phyloP scores from a whole-genome alignment of 1,140 invertebrate genomes.

The Nymphalis io region DNA sequence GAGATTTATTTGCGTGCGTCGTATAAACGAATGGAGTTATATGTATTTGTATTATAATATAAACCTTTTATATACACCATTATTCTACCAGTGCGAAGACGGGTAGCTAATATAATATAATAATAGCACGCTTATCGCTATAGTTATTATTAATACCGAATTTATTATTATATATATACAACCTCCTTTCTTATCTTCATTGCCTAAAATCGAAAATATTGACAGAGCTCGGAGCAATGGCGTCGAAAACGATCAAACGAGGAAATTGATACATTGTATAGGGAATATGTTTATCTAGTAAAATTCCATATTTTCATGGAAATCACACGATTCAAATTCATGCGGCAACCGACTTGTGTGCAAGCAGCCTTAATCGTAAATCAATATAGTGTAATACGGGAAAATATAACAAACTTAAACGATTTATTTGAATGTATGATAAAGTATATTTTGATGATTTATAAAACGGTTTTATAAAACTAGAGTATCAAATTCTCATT shows the following conservation, averaged over 20 bases:
- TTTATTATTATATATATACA: no score
- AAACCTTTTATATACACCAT: no score
- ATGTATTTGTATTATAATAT: no score
- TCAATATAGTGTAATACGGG: slow-evolving; percentile 16
- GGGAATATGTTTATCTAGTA: slow-evolving; percentile 13
- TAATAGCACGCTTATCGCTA: no score
- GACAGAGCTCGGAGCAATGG: background rate
- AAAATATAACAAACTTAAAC: background rate
- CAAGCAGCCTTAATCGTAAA: slow-evolving; percentile 26
- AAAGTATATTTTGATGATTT: background rate
- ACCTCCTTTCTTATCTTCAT: background rate
- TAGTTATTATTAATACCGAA: no score
- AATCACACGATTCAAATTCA: slow-evolving; percentile 23
- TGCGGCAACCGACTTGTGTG: slow-evolving; percentile 15
- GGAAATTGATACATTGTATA: slow-evolving; percentile 14
- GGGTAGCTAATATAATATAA: no score
- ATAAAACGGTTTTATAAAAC: background rate
- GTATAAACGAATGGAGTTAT: no score
- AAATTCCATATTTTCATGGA: slow-evolving; percentile 23
- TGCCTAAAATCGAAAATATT: background rate
- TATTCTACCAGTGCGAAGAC: no score
- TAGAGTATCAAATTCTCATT: no score
- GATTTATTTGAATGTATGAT: background rate
- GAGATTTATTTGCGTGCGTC: no score
- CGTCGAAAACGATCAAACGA: background rate